These are phyloP conservation scores for Brachymystax lenok DNA, from an alignment of 2,797 vertebrate species.

Conservation along the genomic window DNA sequence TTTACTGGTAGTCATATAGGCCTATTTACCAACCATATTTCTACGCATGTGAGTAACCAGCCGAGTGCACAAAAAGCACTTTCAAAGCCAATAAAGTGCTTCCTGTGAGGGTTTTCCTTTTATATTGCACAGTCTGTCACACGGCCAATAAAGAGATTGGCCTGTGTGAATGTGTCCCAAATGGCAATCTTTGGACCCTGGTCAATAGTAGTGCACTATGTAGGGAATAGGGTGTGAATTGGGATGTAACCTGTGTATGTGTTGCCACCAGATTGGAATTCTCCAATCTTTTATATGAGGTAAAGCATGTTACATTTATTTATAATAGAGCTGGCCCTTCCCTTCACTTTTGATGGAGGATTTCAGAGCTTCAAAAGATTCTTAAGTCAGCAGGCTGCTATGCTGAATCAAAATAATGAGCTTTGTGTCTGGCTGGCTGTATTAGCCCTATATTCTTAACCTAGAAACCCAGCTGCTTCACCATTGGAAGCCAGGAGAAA, in stretches of 20 bases:
- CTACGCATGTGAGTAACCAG: slow-evolving; percentile 24
- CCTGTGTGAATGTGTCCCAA: too few species aligned
- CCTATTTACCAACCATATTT: slow-evolving; percentile 34
- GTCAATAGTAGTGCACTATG: not conserved
- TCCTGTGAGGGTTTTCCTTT: too few species aligned
- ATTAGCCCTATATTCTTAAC: slow-evolving; percentile 32
- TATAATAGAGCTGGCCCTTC: slow-evolving; percentile 57
- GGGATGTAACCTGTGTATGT: not conserved
- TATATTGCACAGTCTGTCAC: too few species aligned
- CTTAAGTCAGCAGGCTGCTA: slow-evolving; percentile 15
- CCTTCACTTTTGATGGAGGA: slow-evolving; percentile 39
- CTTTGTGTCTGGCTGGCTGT: slow-evolving; percentile 11
- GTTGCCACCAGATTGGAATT: slow-evolving; percentile 37
- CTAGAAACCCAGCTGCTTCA: slow-evolving; percentile 17
- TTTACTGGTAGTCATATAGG: slow-evolving; percentile 7
- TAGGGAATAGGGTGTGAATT: not conserved
- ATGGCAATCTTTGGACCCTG: not conserved
- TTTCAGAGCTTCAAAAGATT: slow-evolving; percentile 50
- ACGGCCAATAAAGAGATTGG: too few species aligned
- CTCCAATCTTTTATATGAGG: slow-evolving; percentile 37
- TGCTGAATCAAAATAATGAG: too few species aligned
- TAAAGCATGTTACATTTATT: slow-evolving; percentile 62
- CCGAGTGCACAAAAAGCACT: slow-evolving; percentile 15
- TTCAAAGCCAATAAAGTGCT: slow-evolving; percentile 40
- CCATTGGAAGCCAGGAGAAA: not conserved